These are phyloP conservation scores for Lottia gigantea DNA, from an alignment of 2,888 invertebrate genomes.

Conservation along the genomic window DNA sequence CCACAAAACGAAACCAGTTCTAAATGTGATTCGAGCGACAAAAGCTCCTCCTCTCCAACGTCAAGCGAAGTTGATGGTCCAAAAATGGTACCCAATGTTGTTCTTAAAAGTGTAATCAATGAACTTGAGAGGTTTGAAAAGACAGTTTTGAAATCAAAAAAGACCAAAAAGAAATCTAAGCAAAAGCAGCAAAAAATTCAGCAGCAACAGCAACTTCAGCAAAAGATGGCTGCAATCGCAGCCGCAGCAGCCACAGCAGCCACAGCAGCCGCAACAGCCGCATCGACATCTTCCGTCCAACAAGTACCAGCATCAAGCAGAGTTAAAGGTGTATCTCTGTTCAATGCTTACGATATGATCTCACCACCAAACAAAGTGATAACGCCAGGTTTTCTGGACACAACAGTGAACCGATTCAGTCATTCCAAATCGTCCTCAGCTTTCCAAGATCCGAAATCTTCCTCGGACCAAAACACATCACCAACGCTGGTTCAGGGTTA, in stretches of 20 bases:
- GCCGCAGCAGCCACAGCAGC: conserved; percentile 14
- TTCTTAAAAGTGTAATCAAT: conserved; percentile 55
- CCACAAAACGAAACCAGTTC: conserved; percentile 28
- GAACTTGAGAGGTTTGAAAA: conserved; percentile 56
- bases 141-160: conserved; percentile 45
- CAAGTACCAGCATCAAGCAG: neutral
- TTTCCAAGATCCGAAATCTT: conserved; percentile 45
- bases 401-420: conserved; percentile 42
- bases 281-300: conserved; percentile 4
- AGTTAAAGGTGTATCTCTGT: conserved; percentile 27
- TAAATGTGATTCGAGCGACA: conserved; percentile 28
- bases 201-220: conserved; percentile 17
- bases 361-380: conserved; percentile 59
- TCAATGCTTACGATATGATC: conserved; percentile 51
- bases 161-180: conserved; percentile 41
- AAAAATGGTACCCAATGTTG: conserved; percentile 50
- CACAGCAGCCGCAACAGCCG: neutral
- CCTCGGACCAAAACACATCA: conserved; percentile 25
- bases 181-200: conserved; percentile 35
- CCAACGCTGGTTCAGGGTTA: neutral
- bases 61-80: conserved; percentile 18
- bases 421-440: conserved; percentile 52
- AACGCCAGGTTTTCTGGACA: conserved; percentile 43
- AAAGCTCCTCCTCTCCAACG: conserved; percentile 3
- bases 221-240: conserved; percentile 10